phyloP scores from a whole-genome alignment of 2,797 vertebrate genomes.

The Periparus ater region DNA sequence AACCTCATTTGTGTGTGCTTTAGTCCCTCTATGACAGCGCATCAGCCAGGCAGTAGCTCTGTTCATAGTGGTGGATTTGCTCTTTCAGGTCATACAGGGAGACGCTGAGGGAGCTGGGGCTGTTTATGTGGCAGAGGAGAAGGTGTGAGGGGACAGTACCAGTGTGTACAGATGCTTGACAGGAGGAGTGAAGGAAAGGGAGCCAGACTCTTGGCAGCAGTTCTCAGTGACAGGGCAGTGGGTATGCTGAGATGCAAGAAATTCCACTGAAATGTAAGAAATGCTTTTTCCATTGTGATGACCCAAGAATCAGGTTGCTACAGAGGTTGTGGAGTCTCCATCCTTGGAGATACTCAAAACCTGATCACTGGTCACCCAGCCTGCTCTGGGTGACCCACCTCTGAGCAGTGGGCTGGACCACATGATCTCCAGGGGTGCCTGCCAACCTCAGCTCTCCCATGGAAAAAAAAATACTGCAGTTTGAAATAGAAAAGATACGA shows the following conservation, averaged over 20 bases:
- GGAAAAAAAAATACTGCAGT: background rate
- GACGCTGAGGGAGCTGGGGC: background rate
- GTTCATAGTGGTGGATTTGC: background rate
- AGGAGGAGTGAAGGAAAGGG: background rate
- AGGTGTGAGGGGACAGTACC: rapidly evolving
- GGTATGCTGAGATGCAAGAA: background rate
- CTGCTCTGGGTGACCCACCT: background rate
- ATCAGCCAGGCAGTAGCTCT: background rate
- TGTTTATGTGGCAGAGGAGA: background rate
- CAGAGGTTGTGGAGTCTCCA: background rate
- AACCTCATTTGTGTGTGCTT: background rate
- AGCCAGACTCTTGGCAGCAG: background rate
- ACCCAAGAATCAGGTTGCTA: background rate
- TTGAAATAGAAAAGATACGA: background rate
- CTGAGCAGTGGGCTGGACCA: background rate
- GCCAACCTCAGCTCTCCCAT: background rate
- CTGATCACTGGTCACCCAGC: background rate
- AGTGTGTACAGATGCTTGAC: background rate
- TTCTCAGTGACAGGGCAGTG: background rate
- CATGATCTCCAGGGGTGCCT: background rate
- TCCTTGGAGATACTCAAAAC: background rate
- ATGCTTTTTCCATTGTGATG: rapidly evolving
- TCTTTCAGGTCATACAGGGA: background rate
- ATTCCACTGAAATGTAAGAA: background rate
- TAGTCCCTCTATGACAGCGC: background rate